These are phyloP conservation scores for Serranus cabrilla DNA, from an alignment of 2,797 vertebrate species.

Conservation along the genomic window DNA sequence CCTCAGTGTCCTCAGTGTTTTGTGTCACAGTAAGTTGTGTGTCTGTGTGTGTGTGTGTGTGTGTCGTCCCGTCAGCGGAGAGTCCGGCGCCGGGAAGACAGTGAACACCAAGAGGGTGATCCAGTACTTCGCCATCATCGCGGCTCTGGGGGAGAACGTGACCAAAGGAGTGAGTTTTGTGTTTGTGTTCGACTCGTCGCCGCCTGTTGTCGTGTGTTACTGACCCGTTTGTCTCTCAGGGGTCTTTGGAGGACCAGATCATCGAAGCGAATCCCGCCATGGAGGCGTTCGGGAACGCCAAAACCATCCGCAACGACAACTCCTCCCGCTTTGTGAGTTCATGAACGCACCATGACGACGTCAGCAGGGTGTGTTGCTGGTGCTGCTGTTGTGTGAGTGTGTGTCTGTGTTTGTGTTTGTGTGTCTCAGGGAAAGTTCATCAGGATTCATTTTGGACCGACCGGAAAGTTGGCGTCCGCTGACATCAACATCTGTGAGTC, in stretches of 20 bases:
- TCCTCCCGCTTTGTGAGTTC: slow-evolving; percentile 96
- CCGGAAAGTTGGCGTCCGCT: slow-evolving; percentile 92
- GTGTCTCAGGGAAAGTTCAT: slow-evolving; percentile 94
- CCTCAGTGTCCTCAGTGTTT: no score
- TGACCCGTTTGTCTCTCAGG: slow-evolving; percentile 72
- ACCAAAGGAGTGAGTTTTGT: slow-evolving; percentile 91
- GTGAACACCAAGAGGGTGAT: slow-evolving; percentile 99
- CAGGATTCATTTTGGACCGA: slow-evolving; percentile 94
- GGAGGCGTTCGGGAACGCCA: slow-evolving; percentile 97
- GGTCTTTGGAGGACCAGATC: slow-evolving; percentile 95
- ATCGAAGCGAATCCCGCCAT: slow-evolving; percentile 97
- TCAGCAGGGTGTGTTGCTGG: no score
- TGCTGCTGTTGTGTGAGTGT: no score
- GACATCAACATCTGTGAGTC: slow-evolving; percentile 96
- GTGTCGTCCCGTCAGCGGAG: slow-evolving; percentile 85
- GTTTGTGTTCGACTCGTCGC: no score
- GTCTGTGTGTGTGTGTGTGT: not conserved
- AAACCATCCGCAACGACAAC: slow-evolving; percentile 96
- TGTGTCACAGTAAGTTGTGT: no score
- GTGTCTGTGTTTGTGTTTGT: slow-evolving; percentile 23
- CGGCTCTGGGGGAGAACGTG: slow-evolving; percentile 92
- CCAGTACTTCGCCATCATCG: slow-evolving; percentile 96
- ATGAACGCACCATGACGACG: no score
- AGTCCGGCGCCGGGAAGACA: slow-evolving; percentile 97
- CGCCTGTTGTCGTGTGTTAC: no score